A percentile compares a stretch with the other conserved stretches of the same genome.
phyloP scores from a whole-genome alignment of 2,797 vertebrate species.

The Tokudaia tokunoshimensis region DNA sequence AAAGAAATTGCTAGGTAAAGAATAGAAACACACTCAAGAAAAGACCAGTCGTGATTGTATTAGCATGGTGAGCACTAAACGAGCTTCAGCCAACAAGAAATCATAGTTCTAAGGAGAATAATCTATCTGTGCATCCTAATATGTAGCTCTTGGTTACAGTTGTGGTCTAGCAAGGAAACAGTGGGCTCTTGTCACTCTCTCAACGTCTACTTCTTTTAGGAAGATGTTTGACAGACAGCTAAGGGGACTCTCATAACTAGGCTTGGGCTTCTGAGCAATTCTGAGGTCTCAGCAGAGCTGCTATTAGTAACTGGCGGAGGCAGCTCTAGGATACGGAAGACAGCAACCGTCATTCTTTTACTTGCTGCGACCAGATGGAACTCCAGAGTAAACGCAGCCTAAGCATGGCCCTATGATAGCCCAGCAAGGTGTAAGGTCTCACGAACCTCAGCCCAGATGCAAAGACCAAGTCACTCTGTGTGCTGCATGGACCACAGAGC shows the following conservation, averaged over 20 bases:
- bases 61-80: neutral
- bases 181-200: neutral
- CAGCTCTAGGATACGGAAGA: neutral
- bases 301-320: neutral
- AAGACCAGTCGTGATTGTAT: neutral
- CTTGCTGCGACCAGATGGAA: neutral
- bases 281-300: conserved; percentile 1
- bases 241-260: conserved; percentile 44
- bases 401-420: neutral
- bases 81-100: conserved; percentile 43
- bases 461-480: neutral
- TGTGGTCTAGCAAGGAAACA: conserved; percentile 1
- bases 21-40: conserved; percentile 19
- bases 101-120: conserved; percentile 8
- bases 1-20: conserved; percentile 41
- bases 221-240: conserved; percentile 28
- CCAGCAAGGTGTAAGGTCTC: neutral
- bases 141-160: neutral
- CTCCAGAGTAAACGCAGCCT: neutral
- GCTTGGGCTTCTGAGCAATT: neutral
- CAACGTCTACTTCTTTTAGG: neutral
- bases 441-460: fast-evolving
- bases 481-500: neutral
- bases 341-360: neutral
- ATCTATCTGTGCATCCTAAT: neutral